Conservation (phyloP, 2,888 invertebrate genomes). For the Neoascia interrupta region DNA sequence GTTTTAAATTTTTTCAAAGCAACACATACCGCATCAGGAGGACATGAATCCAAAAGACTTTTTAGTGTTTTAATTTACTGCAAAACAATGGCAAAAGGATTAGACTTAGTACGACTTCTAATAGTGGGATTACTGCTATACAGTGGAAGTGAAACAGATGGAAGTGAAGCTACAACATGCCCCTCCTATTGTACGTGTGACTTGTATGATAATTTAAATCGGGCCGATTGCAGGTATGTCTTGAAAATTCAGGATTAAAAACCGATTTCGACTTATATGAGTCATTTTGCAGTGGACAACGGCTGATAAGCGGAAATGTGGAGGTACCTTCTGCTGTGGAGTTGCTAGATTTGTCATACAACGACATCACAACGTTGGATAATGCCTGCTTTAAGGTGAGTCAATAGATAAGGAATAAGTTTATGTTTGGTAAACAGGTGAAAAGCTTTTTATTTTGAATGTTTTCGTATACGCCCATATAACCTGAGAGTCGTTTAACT, state of each 20-base stretch:
- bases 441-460: not conserved
- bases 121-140: not conserved
- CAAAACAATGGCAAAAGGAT: constrained; percentile 21
- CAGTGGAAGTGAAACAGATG: constrained; percentile 1
- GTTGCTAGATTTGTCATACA: constrained; percentile 83
- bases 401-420: constrained; percentile 19
- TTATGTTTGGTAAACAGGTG: not conserved
- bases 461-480: not conserved
- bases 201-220: constrained; percentile 74
- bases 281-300: constrained; percentile 80
- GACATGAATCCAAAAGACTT: constrained; percentile 25
- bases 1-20: constrained; percentile 13
- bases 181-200: constrained; percentile 77
- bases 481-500: not conserved
- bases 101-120: not conserved
- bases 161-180: constrained; percentile 69
- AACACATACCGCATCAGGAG: not conserved
- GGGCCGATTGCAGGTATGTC: constrained; percentile 77
- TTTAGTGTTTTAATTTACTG: not conserved
- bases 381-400: constrained; percentile 83
- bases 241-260: not conserved
- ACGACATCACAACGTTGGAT: constrained; percentile 83
- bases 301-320: constrained; percentile 82
- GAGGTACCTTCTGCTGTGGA: constrained; percentile 83
- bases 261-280: constrained; percentile 77